Conservation (phyloP, 2,888 invertebrate species). For the Tenthredo scrophulariae region DNA sequence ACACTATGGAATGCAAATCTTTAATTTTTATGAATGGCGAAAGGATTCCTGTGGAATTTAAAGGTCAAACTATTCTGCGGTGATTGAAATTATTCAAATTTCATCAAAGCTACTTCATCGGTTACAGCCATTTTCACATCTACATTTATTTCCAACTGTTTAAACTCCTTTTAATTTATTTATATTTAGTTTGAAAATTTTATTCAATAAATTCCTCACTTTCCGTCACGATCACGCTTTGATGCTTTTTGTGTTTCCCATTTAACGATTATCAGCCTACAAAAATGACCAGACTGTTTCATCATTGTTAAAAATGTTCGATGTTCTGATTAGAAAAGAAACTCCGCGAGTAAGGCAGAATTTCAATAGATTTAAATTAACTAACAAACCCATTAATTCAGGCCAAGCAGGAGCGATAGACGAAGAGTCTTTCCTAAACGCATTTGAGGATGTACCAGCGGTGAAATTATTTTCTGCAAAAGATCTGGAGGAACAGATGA, state of each 20-base stretch:
- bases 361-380: background rate
- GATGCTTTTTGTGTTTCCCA: constrained; percentile 44
- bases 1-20: background rate
- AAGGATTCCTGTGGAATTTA: background rate
- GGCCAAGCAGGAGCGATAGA: constrained; percentile 92
- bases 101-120: background rate
- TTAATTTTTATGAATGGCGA: background rate
- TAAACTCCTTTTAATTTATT: background rate
- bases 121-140: background rate
- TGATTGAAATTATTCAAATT: constrained; percentile 29
- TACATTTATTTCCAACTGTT: background rate
- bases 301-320: background rate
- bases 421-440: constrained; percentile 91
- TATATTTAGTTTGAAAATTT: background rate
- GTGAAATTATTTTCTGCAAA: constrained; percentile 90
- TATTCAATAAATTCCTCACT: background rate
- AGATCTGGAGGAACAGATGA: constrained; percentile 91
- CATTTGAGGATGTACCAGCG: constrained; percentile 91
- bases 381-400: constrained; percentile 54
- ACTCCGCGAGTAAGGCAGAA: constrained; percentile 39
- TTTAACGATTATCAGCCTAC: background rate
- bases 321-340: background rate
- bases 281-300: background rate
- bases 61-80: constrained; percentile 29
- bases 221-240: background rate